These are phyloP conservation scores for Diadegma fenestrale DNA, from an alignment of 2,888 invertebrate genomes.

Conservation along the genomic window DNA sequence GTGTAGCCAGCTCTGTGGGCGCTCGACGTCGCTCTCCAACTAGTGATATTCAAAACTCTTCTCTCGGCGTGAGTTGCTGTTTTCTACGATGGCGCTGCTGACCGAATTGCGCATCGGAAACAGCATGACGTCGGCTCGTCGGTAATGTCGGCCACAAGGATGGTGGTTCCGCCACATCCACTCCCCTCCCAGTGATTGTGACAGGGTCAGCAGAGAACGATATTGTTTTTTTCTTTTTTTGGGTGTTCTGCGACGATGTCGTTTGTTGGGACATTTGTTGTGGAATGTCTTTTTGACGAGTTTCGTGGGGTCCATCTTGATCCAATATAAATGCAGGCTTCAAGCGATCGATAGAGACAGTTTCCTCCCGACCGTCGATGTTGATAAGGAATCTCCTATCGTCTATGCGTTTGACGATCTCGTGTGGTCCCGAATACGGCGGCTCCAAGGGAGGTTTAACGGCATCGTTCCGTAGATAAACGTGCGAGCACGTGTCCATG, in stretches of 20 bases:
- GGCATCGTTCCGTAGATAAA: conserved; percentile 51
- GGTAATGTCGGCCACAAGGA: too few species aligned
- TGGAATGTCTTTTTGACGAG: too few species aligned
- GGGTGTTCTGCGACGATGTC: too few species aligned
- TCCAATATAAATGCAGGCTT: conserved; percentile 65
- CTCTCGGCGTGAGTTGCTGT: too few species aligned
- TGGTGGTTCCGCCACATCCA: too few species aligned
- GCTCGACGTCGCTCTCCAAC: too few species aligned
- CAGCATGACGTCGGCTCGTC: too few species aligned
- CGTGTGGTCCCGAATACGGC: conserved; percentile 72
- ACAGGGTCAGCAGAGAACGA: background rate
- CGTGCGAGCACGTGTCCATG: conserved; percentile 57
- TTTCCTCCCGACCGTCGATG: conserved; percentile 55
- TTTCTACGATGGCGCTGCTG: too few species aligned
- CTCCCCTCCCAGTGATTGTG: background rate
- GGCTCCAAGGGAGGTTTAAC: conserved; percentile 64
- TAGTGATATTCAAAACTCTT: too few species aligned
- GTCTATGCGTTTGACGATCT: conserved; percentile 62
- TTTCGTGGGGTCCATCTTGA: background rate
- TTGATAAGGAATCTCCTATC: conserved; percentile 64
- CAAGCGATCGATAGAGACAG: conserved; percentile 68
- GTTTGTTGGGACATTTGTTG: too few species aligned
- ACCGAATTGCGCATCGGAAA: too few species aligned
- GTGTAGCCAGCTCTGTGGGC: too few species aligned
- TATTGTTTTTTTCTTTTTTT: background rate